Conservation (phyloP, 2,888 invertebrate species). For the Belgica antarctica region DNA sequence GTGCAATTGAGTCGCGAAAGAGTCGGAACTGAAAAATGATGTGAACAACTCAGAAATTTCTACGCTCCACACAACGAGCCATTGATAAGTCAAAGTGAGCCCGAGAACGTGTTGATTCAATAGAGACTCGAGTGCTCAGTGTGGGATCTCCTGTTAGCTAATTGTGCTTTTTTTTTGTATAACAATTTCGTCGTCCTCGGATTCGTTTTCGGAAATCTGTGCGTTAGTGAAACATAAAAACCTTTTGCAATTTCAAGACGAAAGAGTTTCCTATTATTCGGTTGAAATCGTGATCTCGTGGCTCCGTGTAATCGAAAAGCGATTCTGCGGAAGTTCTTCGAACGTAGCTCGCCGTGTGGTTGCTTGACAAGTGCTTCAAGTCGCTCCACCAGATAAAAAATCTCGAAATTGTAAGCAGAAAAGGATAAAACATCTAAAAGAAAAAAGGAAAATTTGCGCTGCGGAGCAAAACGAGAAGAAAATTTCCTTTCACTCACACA, state of each 20-base stretch:
- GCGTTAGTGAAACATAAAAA: constrained; percentile 29
- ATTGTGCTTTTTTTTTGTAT: constrained; percentile 23
- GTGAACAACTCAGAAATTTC: no score
- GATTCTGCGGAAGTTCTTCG: no score
- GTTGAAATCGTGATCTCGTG: not conserved
- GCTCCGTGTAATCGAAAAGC: not conserved
- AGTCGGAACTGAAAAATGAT: no score
- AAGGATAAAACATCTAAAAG: constrained; percentile 7
- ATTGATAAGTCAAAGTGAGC: no score
- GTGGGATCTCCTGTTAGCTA: constrained; percentile 12
- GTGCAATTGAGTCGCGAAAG: no score
- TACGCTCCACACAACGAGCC: no score
- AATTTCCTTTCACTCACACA: constrained; percentile 1
- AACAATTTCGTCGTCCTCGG: constrained; percentile 8
- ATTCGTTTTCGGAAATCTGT: constrained; percentile 13
- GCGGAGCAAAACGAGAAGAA: constrained; percentile 6
- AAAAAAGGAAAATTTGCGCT: not conserved
- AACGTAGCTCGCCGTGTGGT: no score
- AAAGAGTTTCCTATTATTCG: not conserved
- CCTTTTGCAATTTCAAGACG: not conserved
- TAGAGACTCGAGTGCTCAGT: not conserved
- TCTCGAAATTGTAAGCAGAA: not conserved
- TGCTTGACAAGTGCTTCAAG: not conserved
- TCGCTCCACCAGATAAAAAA: not conserved
- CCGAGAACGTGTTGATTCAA: no score